phyloP scores from a whole-genome alignment of 2,888 invertebrate genomes.

The Caenorhabditis sp. region DNA sequence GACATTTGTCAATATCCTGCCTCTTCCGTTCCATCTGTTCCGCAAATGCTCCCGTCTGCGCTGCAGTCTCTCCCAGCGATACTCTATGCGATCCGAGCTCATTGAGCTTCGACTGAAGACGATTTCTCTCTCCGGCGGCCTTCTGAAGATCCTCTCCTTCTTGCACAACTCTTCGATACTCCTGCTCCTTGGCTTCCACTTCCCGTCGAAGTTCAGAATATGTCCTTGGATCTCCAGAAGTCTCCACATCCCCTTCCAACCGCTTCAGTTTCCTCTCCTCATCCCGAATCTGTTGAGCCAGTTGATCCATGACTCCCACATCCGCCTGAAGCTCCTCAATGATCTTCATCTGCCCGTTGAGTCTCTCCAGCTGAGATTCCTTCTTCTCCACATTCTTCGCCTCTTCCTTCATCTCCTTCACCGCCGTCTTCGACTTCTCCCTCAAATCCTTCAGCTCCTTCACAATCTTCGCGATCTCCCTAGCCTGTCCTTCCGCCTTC shows the following conservation, averaged over 20 bases:
- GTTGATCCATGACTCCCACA: slow-evolving; percentile 63
- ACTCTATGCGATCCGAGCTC: slow-evolving; percentile 57
- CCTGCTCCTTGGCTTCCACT: slow-evolving; percentile 32
- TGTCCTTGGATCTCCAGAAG: too few species aligned
- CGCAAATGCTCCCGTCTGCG: slow-evolving; percentile 48
- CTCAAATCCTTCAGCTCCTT: slow-evolving; percentile 28
- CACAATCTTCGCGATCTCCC: slow-evolving; percentile 28
- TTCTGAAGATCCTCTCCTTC: slow-evolving; percentile 49
- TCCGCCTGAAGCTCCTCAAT: slow-evolving; percentile 61
- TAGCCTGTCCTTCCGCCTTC: slow-evolving; percentile 43
- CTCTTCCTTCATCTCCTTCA: slow-evolving; percentile 24
- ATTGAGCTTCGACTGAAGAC: slow-evolving; percentile 42
- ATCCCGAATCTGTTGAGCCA: slow-evolving; percentile 16
- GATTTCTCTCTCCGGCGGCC: slow-evolving; percentile 26
- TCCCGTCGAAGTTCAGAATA: slow-evolving; percentile 33
- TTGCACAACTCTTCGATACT: slow-evolving; percentile 26
- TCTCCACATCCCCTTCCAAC: not conserved
- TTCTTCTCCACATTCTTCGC: slow-evolving; percentile 14
- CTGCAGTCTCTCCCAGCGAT: slow-evolving; percentile 62
- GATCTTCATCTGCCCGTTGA: slow-evolving; percentile 24
- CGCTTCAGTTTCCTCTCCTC: slow-evolving; percentile 13
- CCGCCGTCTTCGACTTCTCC: slow-evolving; percentile 11
- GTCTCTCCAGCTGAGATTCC: slow-evolving; percentile 1
- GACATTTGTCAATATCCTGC: slow-evolving; percentile 24
- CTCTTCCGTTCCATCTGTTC: slow-evolving; percentile 41